phyloP scores from a whole-genome alignment of 1,140 invertebrate genomes.

The Bombus difficillimus region DNA sequence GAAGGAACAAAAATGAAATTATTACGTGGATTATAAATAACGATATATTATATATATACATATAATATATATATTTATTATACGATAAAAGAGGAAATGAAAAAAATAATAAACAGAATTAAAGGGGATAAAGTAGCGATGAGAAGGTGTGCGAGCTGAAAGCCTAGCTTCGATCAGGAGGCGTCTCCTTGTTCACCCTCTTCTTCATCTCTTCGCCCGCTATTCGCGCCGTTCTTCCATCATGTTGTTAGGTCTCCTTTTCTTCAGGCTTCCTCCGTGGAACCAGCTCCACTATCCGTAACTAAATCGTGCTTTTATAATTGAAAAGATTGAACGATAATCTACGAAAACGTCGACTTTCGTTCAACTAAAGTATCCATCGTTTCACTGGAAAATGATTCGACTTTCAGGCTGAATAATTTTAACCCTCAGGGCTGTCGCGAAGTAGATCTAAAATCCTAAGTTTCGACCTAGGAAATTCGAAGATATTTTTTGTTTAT shows the following conservation, averaged over 20 bases:
- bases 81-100: constrained; percentile 71
- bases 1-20: constrained; percentile 77
- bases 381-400: too few species aligned
- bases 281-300: not conserved
- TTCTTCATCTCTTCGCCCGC: constrained; percentile 36
- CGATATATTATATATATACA: constrained; percentile 76
- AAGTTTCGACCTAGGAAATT: too few species aligned
- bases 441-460: too few species aligned
- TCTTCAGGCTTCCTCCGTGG: not conserved
- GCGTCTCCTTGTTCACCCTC: constrained; percentile 64
- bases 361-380: too few species aligned
- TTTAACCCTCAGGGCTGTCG: too few species aligned
- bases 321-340: not conserved
- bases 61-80: constrained; percentile 80
- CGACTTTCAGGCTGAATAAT: too few species aligned
- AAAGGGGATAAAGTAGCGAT: constrained; percentile 72
- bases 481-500: too few species aligned
- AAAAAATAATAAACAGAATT: constrained; percentile 59
- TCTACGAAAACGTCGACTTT: not conserved
- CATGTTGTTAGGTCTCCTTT: not conserved
- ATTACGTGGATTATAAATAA: constrained; percentile 80
- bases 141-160: constrained; percentile 72
- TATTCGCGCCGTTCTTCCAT: constrained; percentile 30
- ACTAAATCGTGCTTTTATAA: not conserved
- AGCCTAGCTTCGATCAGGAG: constrained; percentile 68